Base-by-base conservation (phyloP, 2,113 vertebrate species). In the Thalassoma bifasciatum region DNA sequence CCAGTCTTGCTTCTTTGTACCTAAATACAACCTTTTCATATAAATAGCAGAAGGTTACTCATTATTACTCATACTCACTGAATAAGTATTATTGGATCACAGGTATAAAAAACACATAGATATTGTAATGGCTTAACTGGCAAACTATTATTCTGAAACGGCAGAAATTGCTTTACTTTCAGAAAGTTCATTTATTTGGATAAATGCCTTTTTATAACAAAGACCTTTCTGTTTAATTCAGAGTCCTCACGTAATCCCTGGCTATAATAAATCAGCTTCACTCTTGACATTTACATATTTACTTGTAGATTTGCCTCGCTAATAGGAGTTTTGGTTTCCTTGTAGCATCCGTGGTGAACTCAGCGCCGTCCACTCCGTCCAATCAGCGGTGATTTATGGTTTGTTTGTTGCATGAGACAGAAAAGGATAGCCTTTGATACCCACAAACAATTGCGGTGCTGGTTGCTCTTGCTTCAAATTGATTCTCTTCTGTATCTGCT, bases 311-410 rank as follows among this genome's bases (percentile, higher is more conserved):
- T 74, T 72, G 58, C 58, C 22, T 74, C 36, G 40, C 60, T 74
- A 81, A 79, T 66, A 37, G 49, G 67, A 67, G 64, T 68, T 50
- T 51, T 57, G 76, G 72, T 83, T 78, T 60, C 38, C 54, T 44
- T 47, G 54, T 58, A 57, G 24, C 30, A 53, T 61, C 44, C 58
- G 57, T 56, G 56, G 60, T 76, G 52, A 75, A 66, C 62, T 59
- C 59, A 56, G 38, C 4, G 22, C 24, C n/a, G 13, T 75, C 72
- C 72, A 63, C 57, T 47, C 60, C 60, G 59, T 87, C 88, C 81
- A 86, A 72, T 87, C 89, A 79, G 75, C 38, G 10, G 70, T 88
- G 89, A 93, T 93, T 91, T 92, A 93, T 89, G 82, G 87, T 88
- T 90, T 89, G 91, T 92, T 92, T 90, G 85, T 84, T 84, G 79